These are phyloP conservation scores for Thamnophis sirtalis DNA, from an alignment of 2,113 vertebrate genomes.

Conservation along the genomic window DNA sequence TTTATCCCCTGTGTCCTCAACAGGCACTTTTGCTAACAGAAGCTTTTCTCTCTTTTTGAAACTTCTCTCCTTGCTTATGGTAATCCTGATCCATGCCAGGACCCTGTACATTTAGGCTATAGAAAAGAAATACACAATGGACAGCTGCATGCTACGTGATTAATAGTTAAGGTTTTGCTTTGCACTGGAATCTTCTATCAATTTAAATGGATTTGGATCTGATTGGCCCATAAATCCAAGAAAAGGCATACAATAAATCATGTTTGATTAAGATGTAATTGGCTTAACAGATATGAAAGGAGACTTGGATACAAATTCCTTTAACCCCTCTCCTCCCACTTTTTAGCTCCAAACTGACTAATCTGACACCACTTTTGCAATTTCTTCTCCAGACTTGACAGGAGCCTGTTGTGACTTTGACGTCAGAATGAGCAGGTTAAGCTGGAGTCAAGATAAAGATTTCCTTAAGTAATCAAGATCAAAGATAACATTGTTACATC, in stretches of 20 bases:
- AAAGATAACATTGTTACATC: neutral
- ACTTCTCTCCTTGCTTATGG: neutral
- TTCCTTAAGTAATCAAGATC: neutral
- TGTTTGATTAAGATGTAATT: neutral
- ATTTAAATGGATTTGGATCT: neutral
- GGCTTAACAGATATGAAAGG: neutral
- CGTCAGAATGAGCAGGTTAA: neutral
- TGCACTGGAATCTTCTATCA: neutral
- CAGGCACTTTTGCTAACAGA: neutral
- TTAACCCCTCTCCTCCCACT: neutral
- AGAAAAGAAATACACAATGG: neutral
- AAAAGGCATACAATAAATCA: neutral
- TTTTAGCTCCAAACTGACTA: neutral
- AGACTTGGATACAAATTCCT: neutral
- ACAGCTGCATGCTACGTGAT: neutral
- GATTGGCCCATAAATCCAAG: neutral
- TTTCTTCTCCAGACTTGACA: neutral
- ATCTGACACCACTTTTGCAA: neutral
- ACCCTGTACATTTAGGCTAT: neutral
- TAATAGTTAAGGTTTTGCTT: neutral
- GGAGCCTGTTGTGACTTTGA: neutral
- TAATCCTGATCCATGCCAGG: neutral
- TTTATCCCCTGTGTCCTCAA: neutral
- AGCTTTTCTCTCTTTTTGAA: neutral
- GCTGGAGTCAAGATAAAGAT: neutral